Percentiles rank a stretch among this genome's conserved stretches.
Evolutionary conservation across 1,140 invertebrate species (phyloP).

Genomic region (Hylaeus anthracinus): DNA sequence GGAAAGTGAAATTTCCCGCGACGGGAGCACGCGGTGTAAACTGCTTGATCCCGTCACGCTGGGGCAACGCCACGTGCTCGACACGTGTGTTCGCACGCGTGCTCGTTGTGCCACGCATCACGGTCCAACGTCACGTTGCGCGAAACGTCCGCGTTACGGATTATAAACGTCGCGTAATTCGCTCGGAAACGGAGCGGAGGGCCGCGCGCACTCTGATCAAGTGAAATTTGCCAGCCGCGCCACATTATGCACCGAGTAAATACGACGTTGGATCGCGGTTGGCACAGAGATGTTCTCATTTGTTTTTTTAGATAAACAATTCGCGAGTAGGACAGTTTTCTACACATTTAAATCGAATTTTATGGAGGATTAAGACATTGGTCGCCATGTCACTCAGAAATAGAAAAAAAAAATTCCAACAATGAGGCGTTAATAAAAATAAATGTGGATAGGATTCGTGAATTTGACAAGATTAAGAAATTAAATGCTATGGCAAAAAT

Average conservation of each 20-base stretch:
- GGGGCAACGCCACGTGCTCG: constrained; percentile 22
- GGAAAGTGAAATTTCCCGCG: constrained; percentile 38
- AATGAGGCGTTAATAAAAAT: too few relatives aligned
- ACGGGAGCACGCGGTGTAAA: constrained; percentile 29
- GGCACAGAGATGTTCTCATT: background rate
- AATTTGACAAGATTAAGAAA: too few relatives aligned
- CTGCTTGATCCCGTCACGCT: background rate
- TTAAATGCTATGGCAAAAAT: too few relatives aligned
- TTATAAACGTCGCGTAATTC: constrained; percentile 50
- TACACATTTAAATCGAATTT: too few relatives aligned
- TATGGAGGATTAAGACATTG: too few relatives aligned
- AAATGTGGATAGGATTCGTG: too few relatives aligned
- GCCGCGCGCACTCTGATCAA: background rate
- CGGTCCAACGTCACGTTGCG: constrained; percentile 10
- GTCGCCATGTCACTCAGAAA: too few relatives aligned
- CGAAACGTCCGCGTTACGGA: constrained; percentile 27
- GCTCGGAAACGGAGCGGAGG: background rate
- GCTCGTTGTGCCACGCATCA: constrained; percentile 10
- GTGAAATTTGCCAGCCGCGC: constrained; percentile 43
- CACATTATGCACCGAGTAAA: constrained; percentile 36
- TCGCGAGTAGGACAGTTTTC: too few relatives aligned
- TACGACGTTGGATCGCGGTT: background rate
- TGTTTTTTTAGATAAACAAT: background rate
- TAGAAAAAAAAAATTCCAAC: too few relatives aligned
- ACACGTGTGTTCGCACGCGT: constrained; percentile 7